Evolutionary conservation across 2,888 invertebrate genomes (phyloP).

Genomic region (Clanis bilineata): DNA sequence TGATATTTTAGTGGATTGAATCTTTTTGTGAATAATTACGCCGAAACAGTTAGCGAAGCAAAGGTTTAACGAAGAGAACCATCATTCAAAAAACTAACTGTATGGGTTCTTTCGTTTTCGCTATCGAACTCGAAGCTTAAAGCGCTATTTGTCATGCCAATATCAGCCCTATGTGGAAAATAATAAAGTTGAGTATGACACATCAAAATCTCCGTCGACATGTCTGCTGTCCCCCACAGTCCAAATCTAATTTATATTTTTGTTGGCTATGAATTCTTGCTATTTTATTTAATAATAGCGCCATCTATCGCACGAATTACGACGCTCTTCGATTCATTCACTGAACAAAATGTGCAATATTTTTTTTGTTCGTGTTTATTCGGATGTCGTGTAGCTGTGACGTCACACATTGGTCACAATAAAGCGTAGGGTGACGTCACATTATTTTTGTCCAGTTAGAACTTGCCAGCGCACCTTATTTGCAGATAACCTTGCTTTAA

Average conservation of each 20-base stretch:
- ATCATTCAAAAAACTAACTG: too few relatives aligned
- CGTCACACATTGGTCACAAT: background rate
- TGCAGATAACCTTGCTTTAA: too few relatives aligned
- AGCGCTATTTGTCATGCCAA: too few relatives aligned
- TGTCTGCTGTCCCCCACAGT: background rate
- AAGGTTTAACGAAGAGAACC: too few relatives aligned
- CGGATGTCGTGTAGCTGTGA: background rate
- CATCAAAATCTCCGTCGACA: background rate
- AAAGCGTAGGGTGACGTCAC: too few relatives aligned
- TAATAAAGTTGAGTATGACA: background rate
- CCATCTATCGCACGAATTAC: background rate
- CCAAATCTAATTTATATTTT: background rate
- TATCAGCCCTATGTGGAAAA: background rate
- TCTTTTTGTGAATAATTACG: too few relatives aligned
- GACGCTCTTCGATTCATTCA: background rate
- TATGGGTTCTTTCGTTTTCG: too few relatives aligned
- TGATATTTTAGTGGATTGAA: too few relatives aligned
- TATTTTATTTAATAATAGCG: background rate
- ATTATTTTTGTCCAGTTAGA: too few relatives aligned
- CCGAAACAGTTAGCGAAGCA: too few relatives aligned
- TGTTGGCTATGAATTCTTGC: background rate
- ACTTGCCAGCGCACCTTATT: too few relatives aligned
- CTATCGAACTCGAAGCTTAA: too few relatives aligned
- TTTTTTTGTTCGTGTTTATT: background rate
- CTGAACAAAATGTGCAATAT: background rate